These are phyloP conservation scores for Leistus spinibarbis DNA, from an alignment of 2,888 invertebrate genomes.

Conservation along the genomic window DNA sequence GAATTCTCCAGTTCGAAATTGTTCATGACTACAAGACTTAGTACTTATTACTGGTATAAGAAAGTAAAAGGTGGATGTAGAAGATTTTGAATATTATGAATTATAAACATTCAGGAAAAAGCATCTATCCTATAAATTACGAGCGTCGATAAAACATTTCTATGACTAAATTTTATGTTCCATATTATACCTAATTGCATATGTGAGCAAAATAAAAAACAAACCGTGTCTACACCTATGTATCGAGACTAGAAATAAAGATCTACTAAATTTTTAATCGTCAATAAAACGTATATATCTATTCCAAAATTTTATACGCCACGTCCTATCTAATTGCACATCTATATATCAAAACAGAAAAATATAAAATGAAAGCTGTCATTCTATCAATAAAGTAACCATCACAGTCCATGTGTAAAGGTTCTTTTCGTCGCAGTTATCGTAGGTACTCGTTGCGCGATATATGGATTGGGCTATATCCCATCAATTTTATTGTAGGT, in stretches of 20 bases:
- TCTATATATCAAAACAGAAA: not conserved
- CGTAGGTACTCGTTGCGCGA: not conserved
- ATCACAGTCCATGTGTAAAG: not conserved
- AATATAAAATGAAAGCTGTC: not conserved
- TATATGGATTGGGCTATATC: slow-evolving; percentile 2
- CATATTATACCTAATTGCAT: no score
- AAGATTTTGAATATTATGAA: no score
- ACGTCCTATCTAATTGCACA: not conserved
- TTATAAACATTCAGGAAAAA: no score
- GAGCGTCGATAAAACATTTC: no score
- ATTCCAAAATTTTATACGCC: not conserved
- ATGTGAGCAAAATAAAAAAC: no score
- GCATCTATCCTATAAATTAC: no score
- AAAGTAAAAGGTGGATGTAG: no score
- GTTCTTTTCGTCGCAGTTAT: not conserved
- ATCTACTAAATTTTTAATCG: not conserved
- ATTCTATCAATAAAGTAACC: not conserved
- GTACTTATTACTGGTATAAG: no score
- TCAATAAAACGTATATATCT: not conserved
- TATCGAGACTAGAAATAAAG: not conserved
- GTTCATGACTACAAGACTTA: no score
- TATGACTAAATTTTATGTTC: no score
- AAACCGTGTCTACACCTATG: no score
- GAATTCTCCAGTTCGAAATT: no score
- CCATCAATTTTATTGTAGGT: slow-evolving; percentile 19